A percentile compares a stretch with the other conserved stretches of the same genome.
Conservation (phyloP, 2,113 vertebrate genomes). For the Edolisoma coerulescens region DNA sequence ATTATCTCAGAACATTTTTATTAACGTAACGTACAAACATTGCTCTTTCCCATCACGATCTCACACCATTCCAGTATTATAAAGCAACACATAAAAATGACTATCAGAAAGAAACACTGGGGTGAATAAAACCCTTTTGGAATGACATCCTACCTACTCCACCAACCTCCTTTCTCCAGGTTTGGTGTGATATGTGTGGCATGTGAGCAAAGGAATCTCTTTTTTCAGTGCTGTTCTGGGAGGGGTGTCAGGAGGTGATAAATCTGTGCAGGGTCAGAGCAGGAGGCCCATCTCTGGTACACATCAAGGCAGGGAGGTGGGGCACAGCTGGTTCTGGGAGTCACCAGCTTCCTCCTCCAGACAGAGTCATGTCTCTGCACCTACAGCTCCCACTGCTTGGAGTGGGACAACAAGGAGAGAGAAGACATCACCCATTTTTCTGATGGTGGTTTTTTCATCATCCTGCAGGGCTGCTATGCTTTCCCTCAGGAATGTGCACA, state of each 20-base stretch:
- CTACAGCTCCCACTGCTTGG: not conserved
- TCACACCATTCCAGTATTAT: conserved; percentile 2
- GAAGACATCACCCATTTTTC: not conserved
- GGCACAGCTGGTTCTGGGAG: not conserved
- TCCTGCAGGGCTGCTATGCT: not conserved
- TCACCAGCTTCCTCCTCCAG: not conserved
- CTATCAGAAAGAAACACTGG: not conserved
- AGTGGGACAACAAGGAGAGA: not conserved
- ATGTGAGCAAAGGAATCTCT: not conserved
- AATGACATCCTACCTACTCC: not conserved
- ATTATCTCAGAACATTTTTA: conserved; percentile 51
- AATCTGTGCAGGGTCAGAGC: not conserved
- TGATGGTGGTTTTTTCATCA: not conserved
- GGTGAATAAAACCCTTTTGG: not conserved
- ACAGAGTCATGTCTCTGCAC: not conserved
- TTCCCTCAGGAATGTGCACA: not conserved
- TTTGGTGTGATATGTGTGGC: conserved; percentile 35
- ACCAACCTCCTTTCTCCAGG: not conserved
- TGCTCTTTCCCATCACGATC: not conserved
- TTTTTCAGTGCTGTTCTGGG: not conserved
- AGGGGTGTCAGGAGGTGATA: not conserved
- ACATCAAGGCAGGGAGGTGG: rapidly evolving
- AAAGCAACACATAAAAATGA: conserved; percentile 45
- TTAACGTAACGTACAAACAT: not conserved
- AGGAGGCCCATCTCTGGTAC: not conserved